phyloP scores from a whole-genome alignment of 2,797 vertebrate species.

The Ceryle rudis region DNA sequence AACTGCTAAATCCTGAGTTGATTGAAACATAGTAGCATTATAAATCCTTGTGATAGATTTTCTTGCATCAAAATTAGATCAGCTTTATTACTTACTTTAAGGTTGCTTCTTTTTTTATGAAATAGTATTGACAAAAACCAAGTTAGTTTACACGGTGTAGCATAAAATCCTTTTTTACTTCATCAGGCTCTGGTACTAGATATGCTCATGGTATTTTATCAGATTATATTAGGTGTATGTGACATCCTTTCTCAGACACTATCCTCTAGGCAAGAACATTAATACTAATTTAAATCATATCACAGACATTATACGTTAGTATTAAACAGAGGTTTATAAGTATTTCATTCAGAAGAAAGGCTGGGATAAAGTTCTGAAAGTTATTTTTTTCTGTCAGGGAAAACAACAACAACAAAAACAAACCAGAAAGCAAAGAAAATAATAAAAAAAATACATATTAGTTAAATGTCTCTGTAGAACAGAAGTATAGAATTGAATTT shows the following conservation, averaged over 20 bases:
- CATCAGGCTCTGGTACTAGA: not conserved
- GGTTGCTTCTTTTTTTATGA: not conserved
- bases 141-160: not conserved
- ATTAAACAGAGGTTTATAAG: not conserved
- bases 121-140: not conserved
- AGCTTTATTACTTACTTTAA: slow-evolving; percentile 12
- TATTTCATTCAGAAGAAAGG: not conserved
- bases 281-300: not conserved
- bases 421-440: not conserved
- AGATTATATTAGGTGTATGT: not conserved
- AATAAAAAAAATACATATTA: not conserved
- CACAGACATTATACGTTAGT: not conserved
- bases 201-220: not conserved
- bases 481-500: not conserved
- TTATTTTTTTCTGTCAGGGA: not conserved
- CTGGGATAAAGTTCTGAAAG: not conserved
- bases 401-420: too few species aligned
- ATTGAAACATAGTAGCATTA: not conserved
- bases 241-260: not conserved
- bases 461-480: not conserved
- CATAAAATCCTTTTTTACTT: not conserved
- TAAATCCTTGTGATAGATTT: slow-evolving; percentile 38
- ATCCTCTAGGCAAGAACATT: not conserved
- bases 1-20: slow-evolving; percentile 17
- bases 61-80: slow-evolving; percentile 29